Evolutionary conservation across 2,797 vertebrate species (phyloP).

Genomic region (Staurois parvus): DNA sequence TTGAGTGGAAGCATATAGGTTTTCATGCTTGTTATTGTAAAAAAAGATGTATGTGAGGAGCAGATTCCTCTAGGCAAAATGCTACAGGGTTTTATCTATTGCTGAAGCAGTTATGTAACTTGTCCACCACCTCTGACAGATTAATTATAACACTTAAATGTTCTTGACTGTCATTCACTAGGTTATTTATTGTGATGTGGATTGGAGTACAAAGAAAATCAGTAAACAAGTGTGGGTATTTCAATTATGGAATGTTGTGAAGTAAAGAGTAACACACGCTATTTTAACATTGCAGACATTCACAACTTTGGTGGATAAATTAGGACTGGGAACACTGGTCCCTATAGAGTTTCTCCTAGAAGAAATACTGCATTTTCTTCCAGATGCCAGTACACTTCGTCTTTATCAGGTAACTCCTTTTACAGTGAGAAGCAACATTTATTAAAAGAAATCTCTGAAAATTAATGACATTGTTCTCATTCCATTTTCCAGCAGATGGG

Average conservation of each 20-base stretch:
- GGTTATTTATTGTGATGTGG: background rate
- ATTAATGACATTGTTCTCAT: conserved; percentile 39
- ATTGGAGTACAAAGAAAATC: too few species aligned
- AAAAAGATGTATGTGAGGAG: too few species aligned
- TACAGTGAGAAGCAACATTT: background rate
- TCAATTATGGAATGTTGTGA: too few species aligned
- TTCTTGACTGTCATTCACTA: background rate
- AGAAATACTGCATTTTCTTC: conserved; percentile 88
- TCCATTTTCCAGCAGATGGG: conserved; percentile 81
- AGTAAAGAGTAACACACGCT: background rate
- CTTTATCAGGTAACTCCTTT: conserved; percentile 87
- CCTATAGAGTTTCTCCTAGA: conserved; percentile 94
- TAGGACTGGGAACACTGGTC: conserved; percentile 90
- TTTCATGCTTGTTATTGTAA: too few species aligned
- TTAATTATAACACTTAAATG: too few species aligned
- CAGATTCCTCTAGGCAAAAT: background rate
- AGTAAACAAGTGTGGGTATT: too few species aligned
- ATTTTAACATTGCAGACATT: conserved; percentile 80
- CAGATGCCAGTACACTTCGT: conserved; percentile 87
- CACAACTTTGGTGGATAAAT: conserved; percentile 91
- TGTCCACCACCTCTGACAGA: too few species aligned
- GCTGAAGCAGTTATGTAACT: background rate
- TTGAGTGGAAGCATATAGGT: too few species aligned
- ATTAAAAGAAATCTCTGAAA: background rate
- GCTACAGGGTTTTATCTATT: background rate